Base-by-base conservation (phyloP, 2,888 invertebrate genomes). In the Labia minor region DNA sequence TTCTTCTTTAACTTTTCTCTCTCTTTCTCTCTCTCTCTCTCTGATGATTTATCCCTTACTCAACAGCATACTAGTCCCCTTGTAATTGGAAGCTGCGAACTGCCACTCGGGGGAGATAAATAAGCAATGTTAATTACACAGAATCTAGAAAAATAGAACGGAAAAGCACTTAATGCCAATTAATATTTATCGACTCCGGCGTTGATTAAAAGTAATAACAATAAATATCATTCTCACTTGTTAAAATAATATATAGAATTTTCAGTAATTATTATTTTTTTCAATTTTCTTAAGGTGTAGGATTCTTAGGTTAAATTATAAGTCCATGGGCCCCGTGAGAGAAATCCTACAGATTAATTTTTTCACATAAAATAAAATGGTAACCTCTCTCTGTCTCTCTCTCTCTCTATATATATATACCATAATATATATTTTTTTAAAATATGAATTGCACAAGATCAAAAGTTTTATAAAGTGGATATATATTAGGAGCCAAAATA, bases 1-100 rank as follows among this genome's bases (percentile, higher is more conserved):
- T 49, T 11, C 49, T 49, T n/a, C 49, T 3, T 3, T 49, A 14
- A 14, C 8, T 49, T 11, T 49, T 14, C 16, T 49, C 49, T 16
- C 16, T 16, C 49, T 49, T 11, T 49, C 16, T 33, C 33, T 11
- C 33, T 8, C 33, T 11, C 49, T n/a, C n/a, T 4, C 14, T 14
- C n/a, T 49, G 49, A 49, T 49, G 49, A 49, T 49, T 49, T 49
- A 49, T 49, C 49, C 49, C 49, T 16, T 16, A n/a, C 49, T 49
- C 49, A 49, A 16, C 49, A 49, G 16, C 49, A 49, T 16, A 49
- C 49, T 11, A 49, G n/a, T 49, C 49, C 6, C 49, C 49, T n/a
- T 49, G 49, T 49, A 49, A 49, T 49, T 49, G 49, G 49, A 49
- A 49, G 49, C 49, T 49, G 49, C 49, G 49, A 49, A 49, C 49